Evolutionary conservation across 2,113 vertebrate species (phyloP), one percentile per base, ranked within the genome.

Genomic region (Terrapene triunguis): DNA sequence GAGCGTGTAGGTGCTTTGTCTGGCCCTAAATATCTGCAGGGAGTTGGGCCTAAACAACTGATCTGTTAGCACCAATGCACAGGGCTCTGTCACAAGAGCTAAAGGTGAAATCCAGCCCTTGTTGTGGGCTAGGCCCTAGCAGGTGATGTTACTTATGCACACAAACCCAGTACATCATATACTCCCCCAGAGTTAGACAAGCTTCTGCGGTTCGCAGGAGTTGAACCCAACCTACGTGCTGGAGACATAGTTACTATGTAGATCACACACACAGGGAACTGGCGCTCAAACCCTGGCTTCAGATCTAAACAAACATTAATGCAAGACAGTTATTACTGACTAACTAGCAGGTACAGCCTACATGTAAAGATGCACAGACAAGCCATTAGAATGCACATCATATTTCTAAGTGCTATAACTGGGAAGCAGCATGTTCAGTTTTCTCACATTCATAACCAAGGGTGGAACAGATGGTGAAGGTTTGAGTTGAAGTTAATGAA

Each of bases 401-500:
- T 88, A 6, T 92, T 94, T 95, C 81, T 10, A 80, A 97, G 96
- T 5, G 92, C 95, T 89, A 92, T 82, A 87, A 94, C 95, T 92
- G 95, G 3, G 88, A 95, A 97, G 96, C 96, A 95, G 96, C 96
- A 94, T 95, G 97, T 95, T 97, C 89, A 16, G 96, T 92, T 97
- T 97, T 97, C 97, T 97, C 97, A 97, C 97, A 96, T 97, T 96
- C 95, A 87, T 95, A 93, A 96, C 95, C 32, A 95, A 97, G 97
- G 96, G 97, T 95, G 97, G 97, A 97, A 97, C 97, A 97, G 97
- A 97, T 97, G 97, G 97, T 27, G 94, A 94, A 97, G 97, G 97
- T 97, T 97, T 97, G 95, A 97, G 97, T 97, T 96, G 97, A 96
- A 97, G 97, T 95, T 94, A 91, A 97, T 96, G 97, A 83, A 97